Base-by-base conservation (phyloP, 2,113 vertebrate genomes). In the Stigmatopora argus region DNA sequence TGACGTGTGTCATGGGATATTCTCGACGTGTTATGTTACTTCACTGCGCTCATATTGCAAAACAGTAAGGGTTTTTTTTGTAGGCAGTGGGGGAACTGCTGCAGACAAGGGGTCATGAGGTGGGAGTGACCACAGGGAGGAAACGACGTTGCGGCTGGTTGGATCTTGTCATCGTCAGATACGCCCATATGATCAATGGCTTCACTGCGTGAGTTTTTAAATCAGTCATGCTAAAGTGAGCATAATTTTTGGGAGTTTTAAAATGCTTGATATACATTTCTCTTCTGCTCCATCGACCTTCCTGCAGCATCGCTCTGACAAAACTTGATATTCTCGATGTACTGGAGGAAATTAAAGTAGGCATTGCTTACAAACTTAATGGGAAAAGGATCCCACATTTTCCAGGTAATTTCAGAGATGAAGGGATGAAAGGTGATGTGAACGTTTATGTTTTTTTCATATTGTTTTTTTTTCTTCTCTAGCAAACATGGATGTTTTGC, bases 151-250 rank as follows among this genome's bases (percentile, higher is more conserved):
- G 96, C 5, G 96, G 96, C 77, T 99, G 96, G 96, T 85, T 99
- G 84, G 96, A 99, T 88, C 91, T 99, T 65, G 89, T 98, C 84
- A 98, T 94, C 62, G 90, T 98, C 70, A 91, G 92, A 93, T 96
- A 97, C 0, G 96, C 94, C 31, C 94, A 99, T 78, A 99, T 99
- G 97, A 93, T 99, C 81, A 98, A 99, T 47, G 96, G 97, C 69
- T 99, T 99, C 82, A 97, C 95, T 3, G 95, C 93, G 97, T 99
- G 88, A 95, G 96, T 86, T 71, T 2, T 51, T 56, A 4, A 0
- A 41, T 14, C 11, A 62, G 41, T 64, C 11, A 63, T 67, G 55
- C 26, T 38, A 21, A 21, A 76, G 53, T 51, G 23, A 46, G 18
- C 48, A 52, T 71, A 34, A 55, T 49, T 19, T 3, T 12, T 31